Base-by-base conservation (phyloP, 2,888 invertebrate species). In the Nomada hirtipes region DNA sequence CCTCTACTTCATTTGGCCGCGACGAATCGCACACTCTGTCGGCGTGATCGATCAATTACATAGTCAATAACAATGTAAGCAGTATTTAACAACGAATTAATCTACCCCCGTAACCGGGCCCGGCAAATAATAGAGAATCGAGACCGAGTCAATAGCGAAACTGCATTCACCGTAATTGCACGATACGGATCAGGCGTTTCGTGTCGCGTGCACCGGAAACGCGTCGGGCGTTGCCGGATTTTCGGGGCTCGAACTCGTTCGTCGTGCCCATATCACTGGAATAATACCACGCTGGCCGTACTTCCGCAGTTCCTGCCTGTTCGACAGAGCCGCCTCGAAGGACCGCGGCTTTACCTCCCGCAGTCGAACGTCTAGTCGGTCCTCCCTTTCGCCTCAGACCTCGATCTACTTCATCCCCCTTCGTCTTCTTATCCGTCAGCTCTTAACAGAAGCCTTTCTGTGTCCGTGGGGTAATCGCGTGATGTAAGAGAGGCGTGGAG, bases 361-460 rank as follows among this genome's bases (percentile, higher is more conserved):
- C 74, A 57, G 68, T 52, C 59, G 42, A 72, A 52, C 55, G 65
- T 63, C 26, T 53, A 61, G 10, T 26, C 78, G 57, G 53, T 69
- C 53, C 70, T 26, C 47, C 23, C 52, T 26, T 52, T 65, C 53
- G 59, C 50, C 20, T 52, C 18, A 50, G 44, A 18, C n/a, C 50
- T 20, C 44, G 42, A 7, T 1, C 63, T 61, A 13, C 44, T 36
- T 36, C 20, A 2, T 23, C 18, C 42, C 50, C 18, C 42, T 3
- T 36, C 50, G 15, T 11, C n/a, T 10, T 65, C 87, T 86, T 86
- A 82, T 85, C 76, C 86, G 64, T 75, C 78, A 86, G 90, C 90
- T 90, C 90, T 91, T 90, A 90, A 88, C 88, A 89, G 89, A 90
- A 91, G 91, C 90, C 86, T 90, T 91, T 90, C 90, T 89, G 89